Base-by-base conservation (phyloP, 2,888 invertebrate genomes). In the Mythimna ferrago region DNA sequence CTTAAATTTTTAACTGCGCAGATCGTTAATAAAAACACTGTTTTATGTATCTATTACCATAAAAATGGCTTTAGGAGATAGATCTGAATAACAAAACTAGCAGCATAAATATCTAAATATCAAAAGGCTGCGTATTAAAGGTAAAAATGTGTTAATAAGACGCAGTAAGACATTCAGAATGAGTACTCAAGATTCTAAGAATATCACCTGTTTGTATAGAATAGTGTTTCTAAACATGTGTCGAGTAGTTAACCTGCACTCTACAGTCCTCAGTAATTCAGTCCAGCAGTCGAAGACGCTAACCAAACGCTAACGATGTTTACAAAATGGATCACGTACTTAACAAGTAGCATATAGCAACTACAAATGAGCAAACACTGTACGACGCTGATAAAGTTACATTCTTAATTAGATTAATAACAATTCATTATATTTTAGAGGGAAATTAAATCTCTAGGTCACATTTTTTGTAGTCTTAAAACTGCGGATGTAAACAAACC, bases 291-390 rank as follows among this genome's bases (percentile, higher is more conserved):
- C 80, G 84, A 84, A 82, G 89, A 88, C 87, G 90, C 88, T 91
- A 92, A 92, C 89, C 82, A 91, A 89, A 88, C 88, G 80, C 89
- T 92, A 92, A 92, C 91, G 87, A 93, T 94, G 94, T 94, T 94
- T 94, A 94, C 93, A 87, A 91, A 89, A 93, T 93, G 90, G 91
- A 92, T 93, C 94, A 94, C 93, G 93, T 93, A 89, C 90, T 70
- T 86, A 73, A 89, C 86, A 84, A 89, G 84, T 88, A 82, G 87
- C 89, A 89, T 88, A 85, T 85, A 88, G 82, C 84, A 87, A 87
- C 85, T 82, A 87, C 88, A 88, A 89, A 84, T 84, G 84, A 80
- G 73, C 84, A 87, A 89, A 89, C 82, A 83, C 58, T 71, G 80
- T 62, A 65, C 69, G 63, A 69, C 68, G 73, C 16, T 76, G 84